phyloP scores from a whole-genome alignment of 53 echinoderm and acorn worm genomes.

The Arbacia lixula region DNA sequence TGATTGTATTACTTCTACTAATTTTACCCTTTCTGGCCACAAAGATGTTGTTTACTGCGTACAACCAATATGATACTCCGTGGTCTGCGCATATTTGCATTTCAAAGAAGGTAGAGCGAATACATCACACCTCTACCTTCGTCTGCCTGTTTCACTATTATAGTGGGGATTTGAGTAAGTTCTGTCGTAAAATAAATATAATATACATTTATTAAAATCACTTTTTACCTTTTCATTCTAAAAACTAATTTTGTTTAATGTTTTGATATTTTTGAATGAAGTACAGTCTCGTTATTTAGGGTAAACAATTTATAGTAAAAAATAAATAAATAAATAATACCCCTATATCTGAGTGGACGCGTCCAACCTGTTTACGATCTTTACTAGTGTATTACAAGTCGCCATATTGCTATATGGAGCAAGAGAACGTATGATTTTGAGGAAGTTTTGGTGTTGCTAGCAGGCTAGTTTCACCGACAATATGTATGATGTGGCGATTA shows the following conservation, averaged over 20 bases:
- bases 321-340: too few species aligned
- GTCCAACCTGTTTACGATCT: constrained; percentile 46
- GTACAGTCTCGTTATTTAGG: too few species aligned
- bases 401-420: constrained; percentile 52
- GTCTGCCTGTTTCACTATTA: neutral
- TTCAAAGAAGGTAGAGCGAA: constrained; percentile 40
- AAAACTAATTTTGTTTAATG: too few species aligned
- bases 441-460: constrained; percentile 46
- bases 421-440: constrained; percentile 7
- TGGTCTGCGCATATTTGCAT: constrained; percentile 58
- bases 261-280: too few species aligned
- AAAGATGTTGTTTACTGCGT: constrained; percentile 58
- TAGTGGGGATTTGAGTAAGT: neutral
- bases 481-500: constrained; percentile 56
- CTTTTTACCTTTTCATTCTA: too few species aligned
- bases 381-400: constrained; percentile 26
- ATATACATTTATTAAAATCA: too few species aligned
- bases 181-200: too few species aligned
- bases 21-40: too few species aligned
- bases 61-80: neutral
- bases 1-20: too few species aligned
- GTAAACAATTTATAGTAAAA: too few species aligned
- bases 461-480: constrained; percentile 49
- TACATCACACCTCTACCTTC: constrained; percentile 48
- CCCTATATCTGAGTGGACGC: too few species aligned